Percentiles rank a stretch among this genome's conserved stretches.
Evolutionary conservation across 2,888 invertebrate species (phyloP).

Genomic region (Azorinus chamasolen): DNA sequence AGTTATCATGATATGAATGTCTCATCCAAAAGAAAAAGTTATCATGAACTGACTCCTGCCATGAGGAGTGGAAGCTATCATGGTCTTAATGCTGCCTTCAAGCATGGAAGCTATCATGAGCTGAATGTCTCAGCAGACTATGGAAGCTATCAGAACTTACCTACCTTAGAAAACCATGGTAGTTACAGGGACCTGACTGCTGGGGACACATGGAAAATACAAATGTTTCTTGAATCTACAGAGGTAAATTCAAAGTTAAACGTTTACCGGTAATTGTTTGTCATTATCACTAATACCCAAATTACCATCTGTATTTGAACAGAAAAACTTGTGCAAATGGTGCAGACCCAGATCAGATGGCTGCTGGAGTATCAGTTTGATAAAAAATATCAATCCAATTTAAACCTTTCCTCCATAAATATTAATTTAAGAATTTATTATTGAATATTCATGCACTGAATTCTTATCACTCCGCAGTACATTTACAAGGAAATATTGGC

Average conservation of each 20-base stretch:
- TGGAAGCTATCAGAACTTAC: not conserved
- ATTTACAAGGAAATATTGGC: no score
- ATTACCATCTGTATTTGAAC: no score
- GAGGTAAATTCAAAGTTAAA: conserved; percentile 9
- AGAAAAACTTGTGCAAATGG: no score
- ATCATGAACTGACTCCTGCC: not conserved
- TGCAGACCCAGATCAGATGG: no score
- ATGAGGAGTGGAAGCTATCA: conserved; percentile 4
- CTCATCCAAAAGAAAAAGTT: not conserved
- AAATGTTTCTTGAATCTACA: conserved; percentile 64
- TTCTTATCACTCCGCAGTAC: no score
- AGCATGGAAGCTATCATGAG: conserved; percentile 7
- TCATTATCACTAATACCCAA: no score
- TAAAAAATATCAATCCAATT: no score
- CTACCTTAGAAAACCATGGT: conserved; percentile 1
- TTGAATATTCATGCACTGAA: no score
- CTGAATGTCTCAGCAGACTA: conserved; percentile 2
- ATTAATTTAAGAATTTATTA: no score
- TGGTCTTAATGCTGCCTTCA: not conserved
- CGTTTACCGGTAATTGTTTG: no score
- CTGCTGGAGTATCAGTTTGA: no score
- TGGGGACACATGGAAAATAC: conserved; percentile 58
- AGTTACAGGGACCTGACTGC: conserved; percentile 56
- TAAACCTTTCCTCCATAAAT: no score
- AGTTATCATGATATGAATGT: conserved; percentile 17